Evolutionary conservation across 2,113 vertebrate genomes (phyloP).

Genomic region (Limanda limanda): DNA sequence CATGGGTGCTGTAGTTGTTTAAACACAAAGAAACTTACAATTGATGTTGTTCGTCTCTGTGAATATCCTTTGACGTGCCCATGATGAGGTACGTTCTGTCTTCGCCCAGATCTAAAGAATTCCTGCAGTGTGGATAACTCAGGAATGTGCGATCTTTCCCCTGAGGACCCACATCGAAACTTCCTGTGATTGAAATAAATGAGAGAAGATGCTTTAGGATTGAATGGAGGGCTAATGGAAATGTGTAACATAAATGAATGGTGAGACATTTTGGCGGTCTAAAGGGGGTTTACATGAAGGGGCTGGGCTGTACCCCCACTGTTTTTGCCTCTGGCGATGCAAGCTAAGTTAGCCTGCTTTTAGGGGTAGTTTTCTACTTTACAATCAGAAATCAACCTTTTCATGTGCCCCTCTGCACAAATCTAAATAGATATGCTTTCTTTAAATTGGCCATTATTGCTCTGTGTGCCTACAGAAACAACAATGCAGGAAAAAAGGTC

Average conservation of each 20-base stretch:
- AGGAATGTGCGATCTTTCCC: conserved; percentile 60
- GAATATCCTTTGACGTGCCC: conserved; percentile 68
- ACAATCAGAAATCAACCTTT: too few species aligned
- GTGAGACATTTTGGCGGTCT: too few species aligned
- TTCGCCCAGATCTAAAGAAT: conserved; percentile 31
- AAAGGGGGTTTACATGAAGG: too few species aligned
- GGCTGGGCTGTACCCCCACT: too few species aligned
- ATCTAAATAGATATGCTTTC: too few species aligned
- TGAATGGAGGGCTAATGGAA: not conserved
- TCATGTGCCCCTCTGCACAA: too few species aligned
- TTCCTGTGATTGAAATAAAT: conserved; percentile 58
- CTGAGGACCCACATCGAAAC: conserved; percentile 31
- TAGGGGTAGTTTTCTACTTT: too few species aligned
- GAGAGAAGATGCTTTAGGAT: not conserved
- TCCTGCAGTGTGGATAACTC: conserved; percentile 70
- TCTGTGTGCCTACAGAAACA: too few species aligned
- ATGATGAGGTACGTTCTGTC: conserved; percentile 76
- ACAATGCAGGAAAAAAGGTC: too few species aligned
- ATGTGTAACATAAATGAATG: not conserved
- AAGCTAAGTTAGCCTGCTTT: too few species aligned
- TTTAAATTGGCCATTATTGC: too few species aligned
- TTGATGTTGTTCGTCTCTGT: not conserved
- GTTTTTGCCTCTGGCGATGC: too few species aligned
- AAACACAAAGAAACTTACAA: conserved; percentile 43
- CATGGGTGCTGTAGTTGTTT: not conserved